These are phyloP conservation scores for Drosophila bocki DNA, from an alignment of 1,140 invertebrate genomes.

Conservation along the genomic window DNA sequence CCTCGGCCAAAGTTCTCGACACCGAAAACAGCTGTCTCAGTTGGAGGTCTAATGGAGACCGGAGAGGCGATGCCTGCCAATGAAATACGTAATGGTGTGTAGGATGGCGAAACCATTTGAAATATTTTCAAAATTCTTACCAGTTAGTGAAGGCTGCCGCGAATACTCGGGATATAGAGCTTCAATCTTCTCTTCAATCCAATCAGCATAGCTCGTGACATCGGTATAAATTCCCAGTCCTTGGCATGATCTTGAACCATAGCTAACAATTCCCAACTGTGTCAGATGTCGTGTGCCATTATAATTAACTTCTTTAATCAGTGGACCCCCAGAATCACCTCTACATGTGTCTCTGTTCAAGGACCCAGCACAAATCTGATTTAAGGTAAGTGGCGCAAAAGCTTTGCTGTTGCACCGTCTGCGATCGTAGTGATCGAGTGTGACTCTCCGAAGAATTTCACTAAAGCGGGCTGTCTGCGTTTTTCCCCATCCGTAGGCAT, in stretches of 20 bases:
- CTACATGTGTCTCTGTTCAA: background rate
- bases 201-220: background rate
- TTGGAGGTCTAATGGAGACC: too few relatives aligned
- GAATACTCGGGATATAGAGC: too few relatives aligned
- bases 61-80: too few relatives aligned
- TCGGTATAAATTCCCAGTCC: background rate
- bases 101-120: too few relatives aligned
- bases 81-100: too few relatives aligned
- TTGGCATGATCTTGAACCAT: background rate
- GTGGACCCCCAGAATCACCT: slow-evolving; percentile 13
- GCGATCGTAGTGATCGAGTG: background rate
- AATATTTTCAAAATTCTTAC: too few relatives aligned
- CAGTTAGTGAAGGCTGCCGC: too few relatives aligned
- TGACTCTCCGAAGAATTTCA: background rate
- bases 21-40: too few relatives aligned
- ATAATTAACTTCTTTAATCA: background rate
- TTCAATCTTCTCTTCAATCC: background rate
- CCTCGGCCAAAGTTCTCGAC: too few relatives aligned
- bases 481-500: slow-evolving; percentile 5
- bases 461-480: background rate
- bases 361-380: slow-evolving; percentile 7
- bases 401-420: rapidly evolving
- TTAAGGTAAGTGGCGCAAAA: rapidly evolving
- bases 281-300: background rate
- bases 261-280: background rate